Conservation (phyloP, 1,140 invertebrate species). For the Drosophila burlai region DNA sequence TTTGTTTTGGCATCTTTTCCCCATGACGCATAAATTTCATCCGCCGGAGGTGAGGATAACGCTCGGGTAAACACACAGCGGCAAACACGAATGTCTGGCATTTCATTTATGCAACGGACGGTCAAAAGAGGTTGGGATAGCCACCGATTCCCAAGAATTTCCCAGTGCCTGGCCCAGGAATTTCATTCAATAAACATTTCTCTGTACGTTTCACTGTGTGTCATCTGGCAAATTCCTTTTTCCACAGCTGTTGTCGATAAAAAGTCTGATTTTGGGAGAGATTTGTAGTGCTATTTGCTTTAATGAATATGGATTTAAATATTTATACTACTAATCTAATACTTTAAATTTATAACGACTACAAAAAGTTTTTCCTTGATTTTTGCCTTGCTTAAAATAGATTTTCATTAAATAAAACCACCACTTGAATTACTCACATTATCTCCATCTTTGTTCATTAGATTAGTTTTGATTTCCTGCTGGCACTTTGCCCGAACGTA, state of each 20-base stretch:
- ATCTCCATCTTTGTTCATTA: constrained; percentile 6
- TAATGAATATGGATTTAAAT: neutral
- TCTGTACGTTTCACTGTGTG: neutral
- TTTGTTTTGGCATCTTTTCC: constrained; percentile 46
- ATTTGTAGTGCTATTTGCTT: neutral
- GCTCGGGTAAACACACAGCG: constrained; percentile 8
- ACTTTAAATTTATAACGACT: neutral
- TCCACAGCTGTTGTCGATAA: neutral
- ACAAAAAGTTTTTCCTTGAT: neutral
- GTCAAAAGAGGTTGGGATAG: constrained; percentile 19
- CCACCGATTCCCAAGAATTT: constrained; percentile 23
- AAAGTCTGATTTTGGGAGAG: neutral
- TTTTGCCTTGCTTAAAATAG: neutral
- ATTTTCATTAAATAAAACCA: neutral
- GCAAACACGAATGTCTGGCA: constrained; percentile 25
- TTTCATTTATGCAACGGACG: constrained; percentile 32
- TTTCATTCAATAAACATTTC: constrained; percentile 42
- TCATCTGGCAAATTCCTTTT: constrained; percentile 4
- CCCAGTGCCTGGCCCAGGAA: constrained; percentile 2
- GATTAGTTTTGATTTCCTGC: constrained; percentile 32
- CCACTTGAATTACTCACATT: neutral
- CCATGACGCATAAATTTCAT: constrained; percentile 36
- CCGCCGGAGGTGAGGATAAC: constrained; percentile 21
- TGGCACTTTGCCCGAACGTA: constrained; percentile 15
- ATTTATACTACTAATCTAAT: too few relatives aligned